phyloP scores from a whole-genome alignment of 2,797 vertebrate species.

The Sternarchorhynchus goeldii region DNA sequence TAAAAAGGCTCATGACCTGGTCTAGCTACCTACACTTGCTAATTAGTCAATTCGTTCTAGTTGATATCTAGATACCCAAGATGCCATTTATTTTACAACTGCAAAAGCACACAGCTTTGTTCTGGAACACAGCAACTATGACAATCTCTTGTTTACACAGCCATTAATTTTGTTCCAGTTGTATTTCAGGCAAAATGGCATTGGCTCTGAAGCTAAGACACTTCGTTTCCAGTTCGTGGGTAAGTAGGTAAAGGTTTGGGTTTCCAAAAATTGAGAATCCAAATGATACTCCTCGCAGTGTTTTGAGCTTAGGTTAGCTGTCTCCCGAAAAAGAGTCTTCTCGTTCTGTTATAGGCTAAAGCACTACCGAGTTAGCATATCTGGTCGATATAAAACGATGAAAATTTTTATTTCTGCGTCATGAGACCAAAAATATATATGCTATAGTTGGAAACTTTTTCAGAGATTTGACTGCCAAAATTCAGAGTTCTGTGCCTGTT shows the following conservation, averaged over 20 bases:
- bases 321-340: too few species aligned
- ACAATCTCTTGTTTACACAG: neutral
- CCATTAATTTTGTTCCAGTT: neutral
- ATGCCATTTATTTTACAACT: too few species aligned
- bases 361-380: too few species aligned
- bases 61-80: neutral
- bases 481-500: too few species aligned
- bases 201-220: conserved; percentile 34
- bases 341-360: too few species aligned
- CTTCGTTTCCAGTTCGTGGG: conserved; percentile 26
- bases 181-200: conserved; percentile 47
- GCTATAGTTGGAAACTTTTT: too few species aligned
- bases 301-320: too few species aligned
- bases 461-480: too few species aligned
- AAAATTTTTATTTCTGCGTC: too few species aligned
- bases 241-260: conserved; percentile 30
- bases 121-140: neutral
- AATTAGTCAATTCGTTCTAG: neutral
- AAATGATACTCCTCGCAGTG: neutral
- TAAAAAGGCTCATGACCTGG: neutral
- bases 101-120: neutral
- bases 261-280: neutral
- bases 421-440: too few species aligned
- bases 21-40: too few species aligned
- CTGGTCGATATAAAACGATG: too few species aligned